A percentile compares a stretch with the other conserved stretches of the same genome.
Evolutionary conservation across 1,140 invertebrate species (phyloP).

Genomic region (Drosophila lacertosa): DNA sequence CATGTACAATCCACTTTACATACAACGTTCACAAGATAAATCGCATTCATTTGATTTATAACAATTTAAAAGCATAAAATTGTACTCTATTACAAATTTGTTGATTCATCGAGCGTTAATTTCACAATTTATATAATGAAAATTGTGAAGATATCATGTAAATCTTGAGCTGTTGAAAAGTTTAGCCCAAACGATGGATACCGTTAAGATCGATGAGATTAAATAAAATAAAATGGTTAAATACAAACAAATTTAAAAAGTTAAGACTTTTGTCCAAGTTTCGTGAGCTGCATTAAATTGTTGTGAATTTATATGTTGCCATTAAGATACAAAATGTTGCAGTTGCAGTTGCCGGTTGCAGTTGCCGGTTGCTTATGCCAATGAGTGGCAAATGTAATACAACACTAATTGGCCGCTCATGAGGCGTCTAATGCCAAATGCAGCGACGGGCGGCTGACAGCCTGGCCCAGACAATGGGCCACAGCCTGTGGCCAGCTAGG

Average conservation of each 20-base stretch:
- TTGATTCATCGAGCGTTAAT: conserved; percentile 73
- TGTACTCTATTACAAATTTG: conserved; percentile 44
- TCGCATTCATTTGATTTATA: conserved; percentile 57
- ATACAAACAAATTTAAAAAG: background rate
- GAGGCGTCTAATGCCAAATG: conserved; percentile 76
- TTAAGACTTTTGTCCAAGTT: conserved; percentile 14
- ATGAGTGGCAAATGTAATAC: conserved; percentile 76
- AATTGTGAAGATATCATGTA: conserved; percentile 27
- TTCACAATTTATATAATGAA: conserved; percentile 68
- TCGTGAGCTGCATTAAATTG: conserved; percentile 29
- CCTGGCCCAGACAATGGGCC: conserved; percentile 45
- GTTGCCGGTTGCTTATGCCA: conserved; percentile 27
- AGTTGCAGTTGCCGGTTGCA: conserved; percentile 11
- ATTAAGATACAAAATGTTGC: conserved; percentile 51
- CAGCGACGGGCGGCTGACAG: conserved; percentile 47
- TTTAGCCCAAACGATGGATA: background rate
- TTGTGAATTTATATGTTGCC: conserved; percentile 60
- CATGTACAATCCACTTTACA: conserved; percentile 49
- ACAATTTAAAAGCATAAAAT: conserved; percentile 68
- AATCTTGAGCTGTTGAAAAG: conserved; percentile 10
- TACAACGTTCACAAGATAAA: conserved; percentile 38
- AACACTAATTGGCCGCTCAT: conserved; percentile 81
- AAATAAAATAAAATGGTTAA: background rate
- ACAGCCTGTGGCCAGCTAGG: conserved; percentile 4
- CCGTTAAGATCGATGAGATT: background rate